phyloP scores from a whole-genome alignment of 1,140 invertebrate species.

The Caenorhabditis tropicalis region DNA sequence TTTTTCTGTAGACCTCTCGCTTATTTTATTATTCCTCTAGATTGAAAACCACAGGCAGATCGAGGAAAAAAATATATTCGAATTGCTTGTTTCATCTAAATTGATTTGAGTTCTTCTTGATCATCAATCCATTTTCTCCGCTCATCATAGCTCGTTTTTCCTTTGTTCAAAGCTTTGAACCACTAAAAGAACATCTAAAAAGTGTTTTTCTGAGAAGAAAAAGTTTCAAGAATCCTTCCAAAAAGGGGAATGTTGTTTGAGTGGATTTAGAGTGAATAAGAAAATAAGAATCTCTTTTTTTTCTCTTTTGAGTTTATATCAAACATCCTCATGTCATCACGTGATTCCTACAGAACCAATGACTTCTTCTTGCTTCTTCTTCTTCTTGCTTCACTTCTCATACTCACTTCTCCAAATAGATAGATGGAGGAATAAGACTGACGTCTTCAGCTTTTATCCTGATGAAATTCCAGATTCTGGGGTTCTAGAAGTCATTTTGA shows the following conservation, averaged over 20 bases:
- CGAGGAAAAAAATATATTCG: too few species aligned
- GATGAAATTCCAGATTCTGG: constrained; percentile 32
- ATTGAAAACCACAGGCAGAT: too few species aligned
- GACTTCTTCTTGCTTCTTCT: neutral
- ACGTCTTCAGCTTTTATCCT: constrained; percentile 38
- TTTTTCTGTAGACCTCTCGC: too few species aligned
- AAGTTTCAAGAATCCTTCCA: constrained; percentile 12
- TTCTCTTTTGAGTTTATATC: constrained; percentile 5
- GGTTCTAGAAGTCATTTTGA: neutral
- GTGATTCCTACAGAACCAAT: neutral
- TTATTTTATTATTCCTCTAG: too few species aligned
- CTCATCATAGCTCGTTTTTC: too few species aligned
- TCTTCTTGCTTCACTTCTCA: neutral
- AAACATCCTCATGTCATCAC: constrained; percentile 20
- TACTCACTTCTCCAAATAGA: neutral
- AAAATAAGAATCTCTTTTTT: neutral
- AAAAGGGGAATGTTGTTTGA: neutral
- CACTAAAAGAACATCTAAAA: neutral
- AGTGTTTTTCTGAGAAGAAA: neutral
- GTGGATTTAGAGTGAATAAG: neutral
- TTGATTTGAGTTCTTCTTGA: too few species aligned
- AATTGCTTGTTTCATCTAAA: too few species aligned
- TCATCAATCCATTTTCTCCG: too few species aligned
- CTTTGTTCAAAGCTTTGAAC: neutral
- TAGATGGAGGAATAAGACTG: neutral